Evolutionary conservation across 2,797 vertebrate species (phyloP).

Genomic region (Macrochelys suwanniensis): DNA sequence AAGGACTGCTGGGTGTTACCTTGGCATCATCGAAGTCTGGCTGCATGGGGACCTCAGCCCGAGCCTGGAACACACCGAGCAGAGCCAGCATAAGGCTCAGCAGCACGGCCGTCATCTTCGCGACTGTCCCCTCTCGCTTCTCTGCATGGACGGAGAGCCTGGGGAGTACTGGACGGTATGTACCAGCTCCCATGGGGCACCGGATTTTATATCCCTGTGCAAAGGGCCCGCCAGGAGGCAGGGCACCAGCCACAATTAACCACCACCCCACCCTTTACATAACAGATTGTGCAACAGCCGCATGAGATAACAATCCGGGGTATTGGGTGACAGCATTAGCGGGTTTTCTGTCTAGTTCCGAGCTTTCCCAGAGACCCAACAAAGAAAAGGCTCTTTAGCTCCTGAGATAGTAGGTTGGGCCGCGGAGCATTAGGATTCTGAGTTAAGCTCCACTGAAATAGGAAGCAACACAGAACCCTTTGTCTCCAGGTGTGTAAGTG

Average conservation of each 20-base stretch:
- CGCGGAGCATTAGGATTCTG: neutral
- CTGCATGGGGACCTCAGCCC: neutral
- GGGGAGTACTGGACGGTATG: neutral
- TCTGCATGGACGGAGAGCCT: neutral
- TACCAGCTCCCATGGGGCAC: neutral
- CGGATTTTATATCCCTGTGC: neutral
- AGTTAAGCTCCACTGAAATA: neutral
- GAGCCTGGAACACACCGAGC: neutral
- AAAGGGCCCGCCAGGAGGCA: neutral
- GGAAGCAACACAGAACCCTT: accelerated
- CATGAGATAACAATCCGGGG: neutral
- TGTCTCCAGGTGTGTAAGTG: neutral
- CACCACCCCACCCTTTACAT: neutral
- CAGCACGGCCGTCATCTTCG: neutral
- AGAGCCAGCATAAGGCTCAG: neutral
- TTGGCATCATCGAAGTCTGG: neutral
- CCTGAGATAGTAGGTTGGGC: neutral
- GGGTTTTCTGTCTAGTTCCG: neutral
- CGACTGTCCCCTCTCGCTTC: neutral
- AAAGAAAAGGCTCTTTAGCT: accelerated
- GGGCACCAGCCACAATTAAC: neutral
- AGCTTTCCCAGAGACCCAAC: neutral
- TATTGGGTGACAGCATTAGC: conserved; percentile 8
- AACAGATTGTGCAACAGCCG: conserved; percentile 46
- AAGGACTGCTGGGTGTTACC: conserved; percentile 13